Percentiles rank a stretch among this genome's conserved stretches.
phyloP scores from a whole-genome alignment of 2,113 vertebrate species.

The Cavia aperea region DNA sequence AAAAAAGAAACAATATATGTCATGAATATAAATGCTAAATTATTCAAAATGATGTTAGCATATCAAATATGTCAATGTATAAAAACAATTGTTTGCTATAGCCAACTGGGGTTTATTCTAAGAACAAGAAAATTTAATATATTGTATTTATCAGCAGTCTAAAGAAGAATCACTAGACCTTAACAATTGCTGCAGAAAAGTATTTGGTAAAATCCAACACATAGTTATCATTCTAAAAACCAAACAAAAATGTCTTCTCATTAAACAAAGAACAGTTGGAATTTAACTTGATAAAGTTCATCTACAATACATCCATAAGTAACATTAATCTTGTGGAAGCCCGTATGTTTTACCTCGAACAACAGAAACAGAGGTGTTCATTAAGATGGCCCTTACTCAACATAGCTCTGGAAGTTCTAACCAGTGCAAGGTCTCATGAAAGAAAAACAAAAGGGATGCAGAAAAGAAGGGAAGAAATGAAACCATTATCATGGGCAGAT shows the following conservation, averaged over 20 bases:
- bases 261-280: not conserved
- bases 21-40: not conserved
- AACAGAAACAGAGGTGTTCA: not conserved
- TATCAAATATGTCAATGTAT: not conserved
- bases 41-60: not conserved
- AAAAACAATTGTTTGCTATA: not conserved
- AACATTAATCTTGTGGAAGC: not conserved
- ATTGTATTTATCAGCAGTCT: not conserved
- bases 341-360: not conserved
- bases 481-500: too few species aligned
- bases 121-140: not conserved
- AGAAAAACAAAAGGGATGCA: not conserved
- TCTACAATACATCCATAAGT: not conserved
- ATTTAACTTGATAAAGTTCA: not conserved
- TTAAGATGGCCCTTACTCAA: not conserved
- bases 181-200: not conserved
- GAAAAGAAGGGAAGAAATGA: not conserved
- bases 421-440: not conserved
- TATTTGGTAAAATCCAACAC: not conserved
- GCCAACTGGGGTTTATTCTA: not conserved
- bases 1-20: not conserved
- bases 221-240: not conserved
- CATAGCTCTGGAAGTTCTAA: not conserved
- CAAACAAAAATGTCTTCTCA: not conserved
- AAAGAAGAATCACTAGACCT: not conserved